phyloP scores from a whole-genome alignment of 2,888 invertebrate species.

The Ophonus ardosiacus region DNA sequence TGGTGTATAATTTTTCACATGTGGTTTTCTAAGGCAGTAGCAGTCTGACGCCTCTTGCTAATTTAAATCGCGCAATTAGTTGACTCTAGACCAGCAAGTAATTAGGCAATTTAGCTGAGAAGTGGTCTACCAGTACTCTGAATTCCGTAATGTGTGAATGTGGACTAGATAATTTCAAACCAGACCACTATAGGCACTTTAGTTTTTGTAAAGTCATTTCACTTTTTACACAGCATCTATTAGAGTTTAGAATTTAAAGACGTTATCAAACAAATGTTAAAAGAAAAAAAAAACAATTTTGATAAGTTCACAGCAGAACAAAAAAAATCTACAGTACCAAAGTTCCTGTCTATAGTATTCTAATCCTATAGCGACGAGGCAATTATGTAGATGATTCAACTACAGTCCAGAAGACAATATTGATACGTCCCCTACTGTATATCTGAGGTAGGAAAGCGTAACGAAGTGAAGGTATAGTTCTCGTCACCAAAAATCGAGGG shows the following conservation, averaged over 20 bases:
- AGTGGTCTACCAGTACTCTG: slow-evolving; percentile 14
- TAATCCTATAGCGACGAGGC: too few species aligned
- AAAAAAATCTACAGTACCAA: too few species aligned
- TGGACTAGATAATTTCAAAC: slow-evolving; percentile 3
- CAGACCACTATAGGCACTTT: background rate
- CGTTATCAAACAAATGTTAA: background rate
- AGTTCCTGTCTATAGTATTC: too few species aligned
- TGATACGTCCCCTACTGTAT: too few species aligned
- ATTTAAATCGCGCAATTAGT: slow-evolving; percentile 49
- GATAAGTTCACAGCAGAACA: background rate
- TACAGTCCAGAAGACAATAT: too few species aligned
- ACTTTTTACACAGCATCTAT: background rate
- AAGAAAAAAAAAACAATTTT: background rate
- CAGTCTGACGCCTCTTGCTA: slow-evolving; percentile 20
- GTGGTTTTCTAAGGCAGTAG: too few species aligned
- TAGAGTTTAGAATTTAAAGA: background rate
- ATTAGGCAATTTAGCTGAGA: slow-evolving; percentile 42
- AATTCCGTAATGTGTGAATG: slow-evolving; percentile 16
- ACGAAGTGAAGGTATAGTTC: too few species aligned
- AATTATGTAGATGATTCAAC: too few species aligned
- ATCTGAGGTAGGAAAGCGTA: too few species aligned
- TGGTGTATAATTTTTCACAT: too few species aligned
- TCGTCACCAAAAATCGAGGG: too few species aligned
- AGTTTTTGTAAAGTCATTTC: slow-evolving; percentile 22
- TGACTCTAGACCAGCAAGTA: slow-evolving; percentile 19